Base-by-base conservation (phyloP, 1,140 invertebrate species). In the Drosophila biarmipes region DNA sequence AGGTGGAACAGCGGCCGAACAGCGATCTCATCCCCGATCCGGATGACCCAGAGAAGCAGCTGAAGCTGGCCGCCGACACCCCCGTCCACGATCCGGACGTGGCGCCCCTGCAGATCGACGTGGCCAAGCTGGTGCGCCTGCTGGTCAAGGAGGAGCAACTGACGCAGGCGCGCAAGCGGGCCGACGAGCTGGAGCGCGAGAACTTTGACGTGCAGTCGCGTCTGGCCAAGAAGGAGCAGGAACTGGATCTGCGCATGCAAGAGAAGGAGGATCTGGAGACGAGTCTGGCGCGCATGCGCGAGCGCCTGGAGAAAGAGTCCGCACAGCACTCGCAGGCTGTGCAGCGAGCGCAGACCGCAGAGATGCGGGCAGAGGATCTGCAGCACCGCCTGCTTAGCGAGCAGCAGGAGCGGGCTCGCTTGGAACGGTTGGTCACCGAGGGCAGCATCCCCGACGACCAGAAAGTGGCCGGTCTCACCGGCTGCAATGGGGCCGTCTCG, bases 121-220 rank as follows among this genome's bases (percentile, higher is more conserved):
- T 98, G 1, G 96, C 96, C 81, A 96, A 98, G 93, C 95, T 98
- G 46, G 96, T 98, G 6, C 97, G 97, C 77, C 93, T 98, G 89
- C 92, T 99, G 46, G 97, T 98, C 8, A 98, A 98, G 92, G 98
- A 99, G 92, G 97, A 98, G 90, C 98, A 99, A 92, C 92, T 99
- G 19, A 95, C 97, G 1, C 96, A 96, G 8, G 97, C 97, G 1
- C 94, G 96, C 74, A 96, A 95, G 40, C 97, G 97, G 87, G 96
- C 98, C 0, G 96, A 98, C 54, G 97, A 97, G 87, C 84, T 98
- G 53, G 97, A 98, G 91, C 96, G 95, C 76, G 97, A 98, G 90
- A 98, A 98, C 91, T 95, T 95, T 2, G 97, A 98, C 62, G 94
- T 99, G 82, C 95, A 96, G 19, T 96, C 95, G 10, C 95, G 96